A percentile compares a stretch with the other conserved stretches of the same genome.
These are phyloP conservation scores for Dolichomitus sp. DNA, from an alignment of 2,888 invertebrate species.

Conservation along the genomic window DNA sequence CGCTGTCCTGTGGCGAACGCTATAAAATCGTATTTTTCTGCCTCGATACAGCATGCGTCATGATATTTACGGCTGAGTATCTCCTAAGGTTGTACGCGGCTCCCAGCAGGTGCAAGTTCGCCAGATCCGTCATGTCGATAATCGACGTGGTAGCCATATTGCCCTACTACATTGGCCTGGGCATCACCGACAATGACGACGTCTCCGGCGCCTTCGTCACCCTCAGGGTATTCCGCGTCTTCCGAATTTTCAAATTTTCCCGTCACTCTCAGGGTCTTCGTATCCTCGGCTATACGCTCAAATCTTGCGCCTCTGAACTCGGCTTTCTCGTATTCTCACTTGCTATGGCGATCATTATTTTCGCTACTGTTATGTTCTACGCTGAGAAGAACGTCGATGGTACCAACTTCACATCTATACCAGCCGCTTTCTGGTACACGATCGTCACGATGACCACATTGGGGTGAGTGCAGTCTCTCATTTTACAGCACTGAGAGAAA, in stretches of 20 bases:
- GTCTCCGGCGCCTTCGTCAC: conserved; percentile 99
- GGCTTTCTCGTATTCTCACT: conserved; percentile 99
- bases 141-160: conserved; percentile 99
- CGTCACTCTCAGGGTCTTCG: conserved; percentile 99
- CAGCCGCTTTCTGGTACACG: conserved; percentile 99
- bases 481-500: no score
- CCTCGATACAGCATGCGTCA: conserved; percentile 99
- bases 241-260: conserved; percentile 99
- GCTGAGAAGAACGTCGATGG: conserved; percentile 99
- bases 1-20: conserved; percentile 98
- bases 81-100: conserved; percentile 98
- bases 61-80: conserved; percentile 99
- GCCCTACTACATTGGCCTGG: conserved; percentile 99
- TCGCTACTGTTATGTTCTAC: conserved; percentile 99
- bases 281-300: conserved; percentile 99
- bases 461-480: conserved; percentile 91
- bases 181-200: conserved; percentile 99
- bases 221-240: conserved; percentile 99
- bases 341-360: conserved; percentile 99
- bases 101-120: conserved; percentile 99
- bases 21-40: conserved; percentile 99
- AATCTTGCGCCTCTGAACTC: conserved; percentile 99
- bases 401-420: conserved; percentile 99
- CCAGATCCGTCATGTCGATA: conserved; percentile 99
- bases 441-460: conserved; percentile 99